Percentiles rank a stretch among this genome's conserved stretches.
phyloP scores from a whole-genome alignment of 1,140 invertebrate species.

The Pachypsylla venusta region DNA sequence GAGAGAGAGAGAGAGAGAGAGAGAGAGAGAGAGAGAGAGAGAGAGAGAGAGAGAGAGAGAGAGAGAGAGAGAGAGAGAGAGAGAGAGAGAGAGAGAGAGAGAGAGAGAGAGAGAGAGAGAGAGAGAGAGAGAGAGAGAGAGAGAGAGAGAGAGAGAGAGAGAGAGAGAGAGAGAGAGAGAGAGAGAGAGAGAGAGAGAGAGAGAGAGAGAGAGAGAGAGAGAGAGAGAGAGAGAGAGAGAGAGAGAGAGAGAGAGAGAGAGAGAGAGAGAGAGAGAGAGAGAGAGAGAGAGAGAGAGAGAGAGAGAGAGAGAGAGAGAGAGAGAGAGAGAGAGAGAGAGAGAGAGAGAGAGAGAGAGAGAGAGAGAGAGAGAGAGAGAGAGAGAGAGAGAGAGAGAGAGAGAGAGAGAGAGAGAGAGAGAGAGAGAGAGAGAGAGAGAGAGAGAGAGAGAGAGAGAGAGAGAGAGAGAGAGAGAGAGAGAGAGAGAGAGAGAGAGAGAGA shows the following conservation, averaged over 20 bases:
- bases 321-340: neutral
- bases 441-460: neutral
- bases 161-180: neutral
- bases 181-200: neutral
- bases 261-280: neutral
- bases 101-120: neutral
- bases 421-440: neutral
- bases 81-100: neutral
- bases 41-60: neutral
- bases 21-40: too few species aligned
- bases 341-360: neutral
- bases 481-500: neutral
- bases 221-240: neutral
- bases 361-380: neutral
- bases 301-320: too few species aligned
- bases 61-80: neutral
- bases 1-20: neutral
- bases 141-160: neutral
- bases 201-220: neutral
- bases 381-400: neutral
- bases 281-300: too few species aligned
- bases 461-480: neutral
- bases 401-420: neutral
- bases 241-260: neutral
- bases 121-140: neutral